phyloP scores from a whole-genome alignment of 2,113 vertebrate genomes.

The Corapipo altera region DNA sequence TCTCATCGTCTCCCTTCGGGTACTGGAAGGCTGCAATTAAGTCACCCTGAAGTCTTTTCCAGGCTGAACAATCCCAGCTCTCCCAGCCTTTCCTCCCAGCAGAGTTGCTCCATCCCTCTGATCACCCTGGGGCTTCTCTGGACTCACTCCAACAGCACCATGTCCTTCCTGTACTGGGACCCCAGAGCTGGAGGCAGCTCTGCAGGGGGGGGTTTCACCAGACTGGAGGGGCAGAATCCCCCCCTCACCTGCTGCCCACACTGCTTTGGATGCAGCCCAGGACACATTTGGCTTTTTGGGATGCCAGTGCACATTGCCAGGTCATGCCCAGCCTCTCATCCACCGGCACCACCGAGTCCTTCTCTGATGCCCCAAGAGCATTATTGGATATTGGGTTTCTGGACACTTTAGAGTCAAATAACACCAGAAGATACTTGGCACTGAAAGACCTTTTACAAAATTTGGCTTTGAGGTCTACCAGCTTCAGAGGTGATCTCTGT shows the following conservation, averaged over 20 bases:
- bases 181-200: not conserved
- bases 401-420: not conserved
- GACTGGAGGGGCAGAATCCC: not conserved
- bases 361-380: fast-evolving
- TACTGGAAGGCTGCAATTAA: not conserved
- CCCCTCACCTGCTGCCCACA: not conserved
- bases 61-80: not conserved
- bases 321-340: not conserved
- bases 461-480: not conserved
- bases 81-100: not conserved
- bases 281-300: not conserved
- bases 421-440: not conserved
- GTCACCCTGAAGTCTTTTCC: not conserved
- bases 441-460: not conserved
- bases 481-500: not conserved
- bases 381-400: not conserved
- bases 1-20: fast-evolving
- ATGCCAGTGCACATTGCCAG: not conserved
- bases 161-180: not conserved
- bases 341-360: not conserved
- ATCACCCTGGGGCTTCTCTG: fast-evolving
- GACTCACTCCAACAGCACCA: fast-evolving
- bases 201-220: not conserved
- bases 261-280: not conserved
- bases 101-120: not conserved